A percentile compares a stretch with the other conserved stretches of the same genome.
Evolutionary conservation across 2,797 vertebrate species (phyloP).

Genomic region (Psittacula echo): DNA sequence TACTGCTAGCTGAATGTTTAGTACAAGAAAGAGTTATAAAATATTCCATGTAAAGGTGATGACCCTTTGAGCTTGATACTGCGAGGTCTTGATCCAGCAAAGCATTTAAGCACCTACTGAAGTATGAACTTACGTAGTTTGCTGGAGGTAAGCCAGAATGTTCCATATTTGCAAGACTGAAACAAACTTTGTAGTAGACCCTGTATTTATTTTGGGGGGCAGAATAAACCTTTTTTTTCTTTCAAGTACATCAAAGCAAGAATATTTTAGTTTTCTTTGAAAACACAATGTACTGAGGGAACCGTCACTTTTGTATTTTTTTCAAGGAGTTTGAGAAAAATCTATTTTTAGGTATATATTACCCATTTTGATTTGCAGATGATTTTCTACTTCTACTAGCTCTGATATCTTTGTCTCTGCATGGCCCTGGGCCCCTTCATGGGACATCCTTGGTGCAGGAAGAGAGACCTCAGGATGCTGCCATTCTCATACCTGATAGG

Average conservation of each 20-base stretch:
- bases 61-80: background rate
- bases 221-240: background rate
- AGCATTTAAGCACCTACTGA: background rate
- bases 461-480: background rate
- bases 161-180: background rate
- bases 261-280: slow-evolving; percentile 31
- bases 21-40: background rate
- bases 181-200: background rate
- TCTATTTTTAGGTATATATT: background rate
- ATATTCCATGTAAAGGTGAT: background rate
- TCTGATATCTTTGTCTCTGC: background rate
- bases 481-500: background rate
- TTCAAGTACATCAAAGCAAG: slow-evolving; percentile 1
- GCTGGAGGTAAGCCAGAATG: background rate
- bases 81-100: background rate
- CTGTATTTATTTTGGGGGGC: background rate
- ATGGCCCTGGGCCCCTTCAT: background rate
- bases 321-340: background rate
- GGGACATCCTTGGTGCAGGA: background rate
- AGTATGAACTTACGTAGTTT: background rate
- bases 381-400: background rate
- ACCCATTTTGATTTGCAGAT: background rate
- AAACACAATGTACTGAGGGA: background rate
- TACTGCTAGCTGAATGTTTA: background rate
- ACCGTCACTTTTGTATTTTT: background rate